Percentiles rank a stretch among this genome's conserved stretches.
Conservation (phyloP, 2,113 vertebrate species). For the Stictonetta naevosa region DNA sequence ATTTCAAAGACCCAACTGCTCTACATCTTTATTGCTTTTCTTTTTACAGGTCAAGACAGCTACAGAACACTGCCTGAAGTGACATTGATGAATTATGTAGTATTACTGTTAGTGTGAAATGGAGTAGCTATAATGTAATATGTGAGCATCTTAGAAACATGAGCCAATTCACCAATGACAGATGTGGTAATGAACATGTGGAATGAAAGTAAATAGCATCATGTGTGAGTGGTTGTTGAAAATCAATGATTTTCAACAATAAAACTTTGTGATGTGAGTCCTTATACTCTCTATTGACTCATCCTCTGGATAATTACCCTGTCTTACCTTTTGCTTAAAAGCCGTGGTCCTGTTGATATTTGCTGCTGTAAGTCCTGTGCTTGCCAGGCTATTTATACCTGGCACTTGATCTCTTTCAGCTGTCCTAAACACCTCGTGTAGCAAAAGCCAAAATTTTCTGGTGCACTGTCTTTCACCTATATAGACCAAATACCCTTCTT, state of each 20-base stretch:
- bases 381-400: background rate
- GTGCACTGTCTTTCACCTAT: background rate
- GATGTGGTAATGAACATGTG: constrained; percentile 27
- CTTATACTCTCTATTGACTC: background rate
- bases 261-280: constrained; percentile 11
- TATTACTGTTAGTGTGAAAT: constrained; percentile 65
- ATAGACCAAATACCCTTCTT: background rate
- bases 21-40: constrained; percentile 36
- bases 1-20: constrained; percentile 34
- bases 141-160: constrained; percentile 63
- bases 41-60: constrained; percentile 59
- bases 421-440: background rate
- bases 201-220: constrained; percentile 48
- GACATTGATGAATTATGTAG: constrained; percentile 61
- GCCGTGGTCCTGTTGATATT: background rate
- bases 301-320: background rate
- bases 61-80: constrained; percentile 37
- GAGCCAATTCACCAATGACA: constrained; percentile 52
- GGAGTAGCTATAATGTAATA: constrained; percentile 62
- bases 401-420: background rate
- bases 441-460: background rate
- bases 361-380: background rate
- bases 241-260: constrained; percentile 58
- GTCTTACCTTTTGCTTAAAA: background rate
- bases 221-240: background rate